phyloP scores from a whole-genome alignment of 2,113 vertebrate species.

The Falco punctatus region DNA sequence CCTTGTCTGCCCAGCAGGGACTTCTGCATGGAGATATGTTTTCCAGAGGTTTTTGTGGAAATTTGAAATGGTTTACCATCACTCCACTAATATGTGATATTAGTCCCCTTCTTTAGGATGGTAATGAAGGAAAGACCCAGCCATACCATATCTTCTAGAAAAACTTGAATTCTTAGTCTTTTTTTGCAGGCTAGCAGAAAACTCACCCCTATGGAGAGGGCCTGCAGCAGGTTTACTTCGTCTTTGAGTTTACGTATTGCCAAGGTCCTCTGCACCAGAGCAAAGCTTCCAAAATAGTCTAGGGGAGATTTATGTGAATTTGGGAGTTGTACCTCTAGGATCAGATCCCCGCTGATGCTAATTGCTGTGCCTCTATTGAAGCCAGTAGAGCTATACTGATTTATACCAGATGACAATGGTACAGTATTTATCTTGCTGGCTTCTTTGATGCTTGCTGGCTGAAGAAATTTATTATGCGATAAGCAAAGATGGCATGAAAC shows the following conservation, averaged over 20 bases:
- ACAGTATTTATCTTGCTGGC: not conserved
- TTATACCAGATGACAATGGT: not conserved
- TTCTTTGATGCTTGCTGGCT: constrained; percentile 25
- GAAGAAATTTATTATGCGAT: not conserved
- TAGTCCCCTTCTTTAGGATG: not conserved
- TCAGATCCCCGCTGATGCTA: not conserved
- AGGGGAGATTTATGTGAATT: not conserved
- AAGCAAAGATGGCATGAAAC: constrained; percentile 3
- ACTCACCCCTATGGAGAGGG: not conserved
- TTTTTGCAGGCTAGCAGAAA: not conserved
- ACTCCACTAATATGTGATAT: not conserved
- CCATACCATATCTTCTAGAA: not conserved
- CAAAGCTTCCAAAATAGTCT: not conserved
- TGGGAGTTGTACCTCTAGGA: not conserved
- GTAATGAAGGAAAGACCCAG: not conserved
- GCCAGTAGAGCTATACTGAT: not conserved
- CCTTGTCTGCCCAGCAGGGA: not conserved
- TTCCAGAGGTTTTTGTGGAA: not conserved
- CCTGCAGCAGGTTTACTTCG: not conserved
- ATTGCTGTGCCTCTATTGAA: not conserved
- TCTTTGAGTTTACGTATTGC: not conserved
- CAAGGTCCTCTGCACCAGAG: not conserved
- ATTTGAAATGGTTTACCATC: not conserved
- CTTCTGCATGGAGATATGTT: not conserved
- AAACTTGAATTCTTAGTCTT: not conserved